Conservation (phyloP, 1,140 invertebrate species). For the Pogonus chalceus region DNA sequence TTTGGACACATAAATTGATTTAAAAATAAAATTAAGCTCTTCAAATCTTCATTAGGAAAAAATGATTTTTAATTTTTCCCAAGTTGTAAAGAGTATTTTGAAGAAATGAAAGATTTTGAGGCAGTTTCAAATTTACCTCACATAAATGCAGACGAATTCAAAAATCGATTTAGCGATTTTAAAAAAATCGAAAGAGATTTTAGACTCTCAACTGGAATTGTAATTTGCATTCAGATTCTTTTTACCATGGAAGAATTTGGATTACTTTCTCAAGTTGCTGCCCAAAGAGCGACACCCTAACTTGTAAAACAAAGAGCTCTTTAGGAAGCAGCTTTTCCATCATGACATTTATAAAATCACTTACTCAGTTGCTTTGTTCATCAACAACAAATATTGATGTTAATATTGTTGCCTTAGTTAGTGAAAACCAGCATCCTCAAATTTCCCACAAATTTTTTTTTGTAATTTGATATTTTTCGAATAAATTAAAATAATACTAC, state of each 20-base stretch:
- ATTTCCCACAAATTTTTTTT: too few species aligned
- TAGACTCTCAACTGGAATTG: background rate
- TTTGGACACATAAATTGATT: background rate
- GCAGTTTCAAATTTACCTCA: slow-evolving; percentile 5
- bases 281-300: slow-evolving; percentile 4
- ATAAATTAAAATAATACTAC: too few species aligned
- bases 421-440: too few species aligned
- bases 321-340: too few species aligned
- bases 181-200: background rate
- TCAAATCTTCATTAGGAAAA: slow-evolving; percentile 5
- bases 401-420: too few species aligned
- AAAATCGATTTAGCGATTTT: background rate
- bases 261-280: slow-evolving; percentile 3
- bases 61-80: slow-evolving; percentile 6
- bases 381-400: too few species aligned
- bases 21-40: background rate
- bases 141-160: background rate
- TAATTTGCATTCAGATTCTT: background rate
- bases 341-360: too few species aligned
- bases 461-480: too few species aligned
- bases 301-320: slow-evolving; percentile 4
- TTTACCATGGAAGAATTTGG: background rate
- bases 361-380: too few species aligned
- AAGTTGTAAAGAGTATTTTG: slow-evolving; percentile 8
- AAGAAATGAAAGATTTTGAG: slow-evolving; percentile 4